Base-by-base conservation (phyloP, 2,113 vertebrate species). In the Saimiri boliviensis region DNA sequence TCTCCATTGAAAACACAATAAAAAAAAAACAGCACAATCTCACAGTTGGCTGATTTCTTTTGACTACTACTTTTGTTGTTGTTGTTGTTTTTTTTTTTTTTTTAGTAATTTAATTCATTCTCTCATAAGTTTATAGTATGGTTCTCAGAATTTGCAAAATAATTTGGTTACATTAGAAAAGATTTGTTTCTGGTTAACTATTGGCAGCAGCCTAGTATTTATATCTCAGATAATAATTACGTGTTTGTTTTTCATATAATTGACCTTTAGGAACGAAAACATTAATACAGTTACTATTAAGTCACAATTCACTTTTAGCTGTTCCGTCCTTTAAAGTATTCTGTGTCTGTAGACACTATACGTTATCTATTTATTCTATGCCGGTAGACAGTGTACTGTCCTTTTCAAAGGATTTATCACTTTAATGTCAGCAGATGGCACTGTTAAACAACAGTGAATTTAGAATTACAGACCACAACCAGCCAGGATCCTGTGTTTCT, bases 1-100 rank as follows among this genome's bases (percentile, higher is more conserved):
- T 99, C 99, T 99, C 99, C 99, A 99, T 99, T 99, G 99, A 99
- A 99, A 99, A 99, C 98, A 99, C 98, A 99, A 99, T 98, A 99
- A 99, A 98, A 95, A 96, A 97, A 97, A 99, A 99, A 98, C 98
- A 98, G 99, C 99, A 99, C 98, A 99, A 98, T 98, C 98, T 98
- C 98, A 98, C 27, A 93, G 94, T 96, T 96, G 98, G 81, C 96
- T 98, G 94, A 91, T 96, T 98, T 98, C 97, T 98, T 98, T 98
- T 96, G 95, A 96, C 92, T 84, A 8, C 3, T 92, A 32, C 10
- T 42, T 77, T 76, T 80, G 19, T 83, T 35, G 82, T 96, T n/a
- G n/a, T n/a, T n/a, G n/a, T n/a, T n/a, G n/a, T n/a, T n/a, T n/a
- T n/a, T n/a, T n/a, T n/a, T n/a, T n/a, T 56, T 45, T 95, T 47